Conservation (phyloP, 2,113 vertebrate genomes). For the Psophia crepitans region DNA sequence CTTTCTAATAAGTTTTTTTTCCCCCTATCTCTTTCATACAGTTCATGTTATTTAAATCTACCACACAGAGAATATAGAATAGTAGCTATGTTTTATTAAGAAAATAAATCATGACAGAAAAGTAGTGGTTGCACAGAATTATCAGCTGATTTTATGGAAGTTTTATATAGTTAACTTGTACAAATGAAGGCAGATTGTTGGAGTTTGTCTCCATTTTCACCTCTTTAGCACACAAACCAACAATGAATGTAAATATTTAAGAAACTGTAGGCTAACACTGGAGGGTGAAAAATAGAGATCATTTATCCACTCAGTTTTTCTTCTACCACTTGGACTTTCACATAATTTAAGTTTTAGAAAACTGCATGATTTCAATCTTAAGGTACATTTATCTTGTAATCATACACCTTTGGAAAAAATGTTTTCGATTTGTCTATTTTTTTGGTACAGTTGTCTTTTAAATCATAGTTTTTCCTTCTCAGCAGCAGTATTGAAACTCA, state of each 20-base stretch:
- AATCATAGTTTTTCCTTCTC: neutral
- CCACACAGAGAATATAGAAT: neutral
- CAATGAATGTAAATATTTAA: neutral
- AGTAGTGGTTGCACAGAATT: neutral
- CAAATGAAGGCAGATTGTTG: neutral
- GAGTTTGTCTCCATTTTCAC: neutral
- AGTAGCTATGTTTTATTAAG: slow-evolving; percentile 10
- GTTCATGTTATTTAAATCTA: slow-evolving; percentile 27
- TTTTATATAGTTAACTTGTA: neutral
- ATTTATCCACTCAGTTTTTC: neutral
- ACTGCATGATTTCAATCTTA: neutral
- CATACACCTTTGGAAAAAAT: neutral
- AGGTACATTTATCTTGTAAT: neutral
- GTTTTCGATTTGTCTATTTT: neutral
- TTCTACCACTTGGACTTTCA: neutral
- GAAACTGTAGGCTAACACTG: neutral
- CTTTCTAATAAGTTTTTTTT: neutral
- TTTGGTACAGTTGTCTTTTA: neutral
- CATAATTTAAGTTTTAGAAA: slow-evolving; percentile 4
- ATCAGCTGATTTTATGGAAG: neutral
- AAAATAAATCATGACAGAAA: slow-evolving; percentile 31
- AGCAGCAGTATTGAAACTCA: neutral
- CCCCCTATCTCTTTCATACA: neutral
- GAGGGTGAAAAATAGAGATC: neutral
- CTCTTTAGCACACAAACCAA: neutral